phyloP scores from a whole-genome alignment of 2,797 vertebrate genomes.

The Sebastes trivittatus region DNA sequence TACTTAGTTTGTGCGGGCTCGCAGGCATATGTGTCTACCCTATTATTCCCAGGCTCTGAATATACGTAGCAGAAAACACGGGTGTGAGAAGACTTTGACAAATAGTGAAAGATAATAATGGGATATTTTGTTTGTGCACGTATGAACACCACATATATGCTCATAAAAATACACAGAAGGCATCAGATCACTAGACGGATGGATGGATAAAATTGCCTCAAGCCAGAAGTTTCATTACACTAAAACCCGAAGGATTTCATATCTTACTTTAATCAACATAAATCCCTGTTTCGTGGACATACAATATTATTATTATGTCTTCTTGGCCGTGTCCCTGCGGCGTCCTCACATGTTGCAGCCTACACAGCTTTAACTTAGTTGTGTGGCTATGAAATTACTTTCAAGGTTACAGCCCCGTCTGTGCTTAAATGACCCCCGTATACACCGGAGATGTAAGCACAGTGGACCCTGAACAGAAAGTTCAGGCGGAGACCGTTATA shows the following conservation, averaged over 20 bases:
- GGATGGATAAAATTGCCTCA: background rate
- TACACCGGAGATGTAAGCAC: conserved; percentile 33
- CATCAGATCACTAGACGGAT: background rate
- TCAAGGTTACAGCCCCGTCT: conserved; percentile 41
- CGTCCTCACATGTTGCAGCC: conserved; percentile 15
- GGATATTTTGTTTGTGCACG: conserved; percentile 32
- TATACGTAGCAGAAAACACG: conserved; percentile 10
- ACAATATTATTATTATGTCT: background rate
- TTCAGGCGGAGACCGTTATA: conserved; percentile 42
- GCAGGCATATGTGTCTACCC: conserved; percentile 20
- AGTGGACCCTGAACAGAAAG: conserved; percentile 26
- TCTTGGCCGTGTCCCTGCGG: background rate
- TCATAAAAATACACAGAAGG: background rate
- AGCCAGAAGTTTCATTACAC: background rate
- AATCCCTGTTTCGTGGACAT: background rate
- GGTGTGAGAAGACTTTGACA: conserved; percentile 22
- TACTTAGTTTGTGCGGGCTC: conserved; percentile 36
- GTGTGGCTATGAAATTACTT: conserved; percentile 18
- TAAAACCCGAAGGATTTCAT: background rate
- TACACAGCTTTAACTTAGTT: conserved; percentile 21
- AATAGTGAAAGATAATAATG: conserved; percentile 29
- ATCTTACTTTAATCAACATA: conserved; percentile 11
- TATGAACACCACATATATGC: background rate
- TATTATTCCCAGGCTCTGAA: conserved; percentile 46
- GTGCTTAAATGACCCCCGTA: conserved; percentile 33